Evolutionary conservation across 1,140 invertebrate species (phyloP).

Genomic region (Listronotus oregonensis): DNA sequence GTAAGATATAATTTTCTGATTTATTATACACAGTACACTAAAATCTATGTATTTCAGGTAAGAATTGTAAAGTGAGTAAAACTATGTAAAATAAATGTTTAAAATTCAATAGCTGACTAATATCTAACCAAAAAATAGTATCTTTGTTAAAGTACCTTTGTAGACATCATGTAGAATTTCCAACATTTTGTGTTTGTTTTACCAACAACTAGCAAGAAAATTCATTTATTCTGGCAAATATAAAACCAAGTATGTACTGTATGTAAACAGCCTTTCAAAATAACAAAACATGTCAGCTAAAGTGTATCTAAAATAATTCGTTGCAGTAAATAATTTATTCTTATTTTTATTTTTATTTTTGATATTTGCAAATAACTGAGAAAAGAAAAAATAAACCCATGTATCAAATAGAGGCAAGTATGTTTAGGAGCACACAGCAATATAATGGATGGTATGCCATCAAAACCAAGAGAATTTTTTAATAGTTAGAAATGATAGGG

Average conservation of each 20-base stretch:
- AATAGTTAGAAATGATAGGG: no score
- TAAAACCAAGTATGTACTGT: constrained; percentile 2
- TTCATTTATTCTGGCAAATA: neutral
- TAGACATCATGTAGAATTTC: constrained; percentile 32
- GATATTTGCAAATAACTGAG: no score
- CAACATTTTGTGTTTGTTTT: constrained; percentile 22
- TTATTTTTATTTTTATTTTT: no score
- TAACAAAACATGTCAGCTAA: no score
- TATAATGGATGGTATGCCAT: no score
- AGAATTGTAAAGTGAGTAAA: neutral
- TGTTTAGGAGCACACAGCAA: no score
- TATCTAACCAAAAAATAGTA: constrained; percentile 18
- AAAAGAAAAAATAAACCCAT: no score
- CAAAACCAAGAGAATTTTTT: no score
- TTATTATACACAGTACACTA: constrained; percentile 4
- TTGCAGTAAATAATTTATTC: no score
- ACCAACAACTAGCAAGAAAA: constrained; percentile 14
- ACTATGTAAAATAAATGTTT: constrained; percentile 5
- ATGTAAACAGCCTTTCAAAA: no score
- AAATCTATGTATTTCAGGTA: constrained; percentile 12
- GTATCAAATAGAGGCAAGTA: no score
- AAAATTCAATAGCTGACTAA: constrained; percentile 16
- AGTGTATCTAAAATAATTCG: no score
- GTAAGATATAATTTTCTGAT: neutral
- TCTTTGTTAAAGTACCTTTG: constrained; percentile 25